A percentile compares a stretch with the other conserved stretches of the same genome.
phyloP scores from a whole-genome alignment of 2,113 vertebrate genomes.

The Labeo rohita region DNA sequence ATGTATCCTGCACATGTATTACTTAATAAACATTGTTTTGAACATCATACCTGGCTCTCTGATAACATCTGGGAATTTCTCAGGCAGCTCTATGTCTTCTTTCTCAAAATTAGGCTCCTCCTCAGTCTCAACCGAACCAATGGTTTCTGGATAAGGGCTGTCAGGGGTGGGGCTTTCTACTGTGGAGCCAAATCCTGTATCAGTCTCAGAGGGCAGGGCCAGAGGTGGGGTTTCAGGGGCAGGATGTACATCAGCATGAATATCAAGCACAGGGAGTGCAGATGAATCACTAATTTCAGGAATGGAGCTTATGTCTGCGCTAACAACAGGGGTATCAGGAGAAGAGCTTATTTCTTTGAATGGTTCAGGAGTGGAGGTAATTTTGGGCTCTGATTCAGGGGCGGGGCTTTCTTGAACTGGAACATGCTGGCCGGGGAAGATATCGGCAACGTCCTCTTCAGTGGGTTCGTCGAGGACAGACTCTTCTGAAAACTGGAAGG shows the following conservation, averaged over 20 bases:
- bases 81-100: constrained; percentile 50
- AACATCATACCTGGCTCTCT: constrained; percentile 64
- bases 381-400: constrained; percentile 9
- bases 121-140: constrained; percentile 50
- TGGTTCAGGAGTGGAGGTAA: not conserved
- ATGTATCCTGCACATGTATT: not conserved
- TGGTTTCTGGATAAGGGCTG: constrained; percentile 40
- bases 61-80: constrained; percentile 49
- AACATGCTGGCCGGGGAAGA: not conserved
- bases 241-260: constrained; percentile 40
- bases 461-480: constrained; percentile 52
- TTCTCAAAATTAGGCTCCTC: constrained; percentile 46
- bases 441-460: constrained; percentile 28
- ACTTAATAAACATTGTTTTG: not conserved
- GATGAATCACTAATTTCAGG: constrained; percentile 37
- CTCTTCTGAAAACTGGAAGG: constrained; percentile 59
- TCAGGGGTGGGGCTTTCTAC: constrained; percentile 59
- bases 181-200: constrained; percentile 44
- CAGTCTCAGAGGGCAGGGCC: constrained; percentile 29
- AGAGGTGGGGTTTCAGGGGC: constrained; percentile 21
- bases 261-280: constrained; percentile 47
- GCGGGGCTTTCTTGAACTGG: constrained; percentile 19
- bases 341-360: constrained; percentile 2
- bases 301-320: constrained; percentile 17
- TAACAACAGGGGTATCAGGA: not conserved